These are phyloP conservation scores for Lissocephala sabroskyi DNA, from an alignment of 2,888 invertebrate species.

Conservation along the genomic window DNA sequence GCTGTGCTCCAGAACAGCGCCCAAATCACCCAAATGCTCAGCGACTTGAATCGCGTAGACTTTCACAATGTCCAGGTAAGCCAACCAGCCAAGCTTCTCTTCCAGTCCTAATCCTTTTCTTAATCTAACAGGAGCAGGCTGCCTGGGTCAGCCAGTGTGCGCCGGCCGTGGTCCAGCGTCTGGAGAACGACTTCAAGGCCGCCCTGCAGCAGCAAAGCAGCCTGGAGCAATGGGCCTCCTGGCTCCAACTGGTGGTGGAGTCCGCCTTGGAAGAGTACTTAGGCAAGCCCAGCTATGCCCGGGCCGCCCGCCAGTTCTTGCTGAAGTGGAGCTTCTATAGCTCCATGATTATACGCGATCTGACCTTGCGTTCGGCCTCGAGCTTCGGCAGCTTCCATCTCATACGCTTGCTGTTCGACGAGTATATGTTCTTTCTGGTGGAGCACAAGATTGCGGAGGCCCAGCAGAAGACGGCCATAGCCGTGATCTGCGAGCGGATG, in stretches of 20 bases:
- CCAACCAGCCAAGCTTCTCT: background rate
- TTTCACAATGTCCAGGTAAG: slow-evolving; percentile 95
- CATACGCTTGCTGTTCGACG: slow-evolving; percentile 96
- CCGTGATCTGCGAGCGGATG: slow-evolving; percentile 83
- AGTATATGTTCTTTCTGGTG: slow-evolving; percentile 98
- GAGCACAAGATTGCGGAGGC: slow-evolving; percentile 97
- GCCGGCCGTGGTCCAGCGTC: slow-evolving; percentile 82
- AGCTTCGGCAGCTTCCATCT: slow-evolving; percentile 99
- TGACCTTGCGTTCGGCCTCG: slow-evolving; percentile 95
- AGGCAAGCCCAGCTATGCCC: slow-evolving; percentile 85
- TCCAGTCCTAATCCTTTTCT: background rate
- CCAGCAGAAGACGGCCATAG: slow-evolving; percentile 92
- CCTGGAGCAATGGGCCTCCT: slow-evolving; percentile 97
- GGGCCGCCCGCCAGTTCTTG: slow-evolving; percentile 92
- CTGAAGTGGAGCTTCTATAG: slow-evolving; percentile 99
- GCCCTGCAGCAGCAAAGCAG: slow-evolving; percentile 93
- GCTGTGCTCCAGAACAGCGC: slow-evolving; percentile 95
- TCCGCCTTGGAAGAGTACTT: slow-evolving; percentile 91
- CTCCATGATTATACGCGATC: slow-evolving; percentile 97
- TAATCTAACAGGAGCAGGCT: slow-evolving; percentile 77
- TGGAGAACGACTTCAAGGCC: slow-evolving; percentile 95
- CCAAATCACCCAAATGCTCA: slow-evolving; percentile 96
- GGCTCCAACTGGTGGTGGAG: slow-evolving; percentile 96
- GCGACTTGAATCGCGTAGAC: slow-evolving; percentile 97
- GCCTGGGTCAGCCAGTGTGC: slow-evolving; percentile 99